Evolutionary conservation across 2,888 invertebrate species (phyloP).

Genomic region (Drosophila melanosoma): DNA sequence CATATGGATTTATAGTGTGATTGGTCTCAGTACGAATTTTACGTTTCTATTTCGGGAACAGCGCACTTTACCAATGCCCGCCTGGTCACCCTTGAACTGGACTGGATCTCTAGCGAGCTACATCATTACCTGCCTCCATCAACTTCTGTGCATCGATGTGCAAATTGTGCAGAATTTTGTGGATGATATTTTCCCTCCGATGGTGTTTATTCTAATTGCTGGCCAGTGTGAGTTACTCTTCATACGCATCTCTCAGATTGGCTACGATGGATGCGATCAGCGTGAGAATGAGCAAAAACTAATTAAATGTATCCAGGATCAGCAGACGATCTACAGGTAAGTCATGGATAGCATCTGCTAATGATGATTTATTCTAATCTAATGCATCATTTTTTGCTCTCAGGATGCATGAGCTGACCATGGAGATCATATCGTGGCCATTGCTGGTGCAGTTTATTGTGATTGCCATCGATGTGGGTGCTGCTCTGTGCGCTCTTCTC

Average conservation of each 20-base stretch:
- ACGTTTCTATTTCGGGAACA: slow-evolving; percentile 17
- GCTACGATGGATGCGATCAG: slow-evolving; percentile 28
- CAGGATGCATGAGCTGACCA: slow-evolving; percentile 45
- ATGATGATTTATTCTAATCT: neutral
- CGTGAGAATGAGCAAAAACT: slow-evolving; percentile 51
- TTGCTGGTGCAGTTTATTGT: slow-evolving; percentile 63
- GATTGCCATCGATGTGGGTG: slow-evolving; percentile 47
- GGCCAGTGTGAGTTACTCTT: slow-evolving; percentile 52
- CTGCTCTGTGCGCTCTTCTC: slow-evolving; percentile 37
- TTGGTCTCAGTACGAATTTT: neutral
- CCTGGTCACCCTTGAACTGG: slow-evolving; percentile 66
- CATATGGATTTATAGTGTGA: slow-evolving; percentile 4
- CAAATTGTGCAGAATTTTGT: slow-evolving; percentile 49
- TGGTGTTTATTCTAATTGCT: slow-evolving; percentile 40
- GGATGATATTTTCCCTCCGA: slow-evolving; percentile 55
- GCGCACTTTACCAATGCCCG: slow-evolving; percentile 49
- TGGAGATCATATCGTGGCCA: slow-evolving; percentile 51
- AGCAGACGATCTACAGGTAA: slow-evolving; percentile 58
- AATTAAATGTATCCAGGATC: slow-evolving; percentile 58
- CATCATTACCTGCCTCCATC: slow-evolving; percentile 21
- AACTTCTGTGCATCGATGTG: slow-evolving; percentile 15
- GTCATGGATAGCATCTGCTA: neutral
- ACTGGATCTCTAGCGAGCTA: slow-evolving; percentile 35
- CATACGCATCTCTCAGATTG: slow-evolving; percentile 51
- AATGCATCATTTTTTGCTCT: neutral